phyloP scores from a whole-genome alignment of 1,140 invertebrate genomes.

The Akabosia matsudoensis region DNA sequence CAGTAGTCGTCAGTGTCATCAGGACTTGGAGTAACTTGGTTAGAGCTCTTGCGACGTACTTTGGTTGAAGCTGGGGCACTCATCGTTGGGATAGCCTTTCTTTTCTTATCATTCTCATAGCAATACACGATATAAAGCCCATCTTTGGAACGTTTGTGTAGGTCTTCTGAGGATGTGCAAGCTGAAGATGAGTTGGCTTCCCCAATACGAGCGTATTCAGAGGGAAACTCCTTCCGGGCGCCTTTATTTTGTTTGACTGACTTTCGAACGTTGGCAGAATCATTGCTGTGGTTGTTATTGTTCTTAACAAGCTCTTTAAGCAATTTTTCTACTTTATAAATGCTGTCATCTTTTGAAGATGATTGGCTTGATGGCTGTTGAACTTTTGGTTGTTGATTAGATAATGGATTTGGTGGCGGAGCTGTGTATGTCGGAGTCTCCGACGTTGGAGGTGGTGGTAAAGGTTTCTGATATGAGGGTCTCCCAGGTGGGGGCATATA shows the following conservation, averaged over 20 bases:
- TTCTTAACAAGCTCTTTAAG: not conserved
- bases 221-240: not conserved
- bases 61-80: conserved; percentile 37
- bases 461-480: not conserved
- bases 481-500: not conserved
- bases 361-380: not conserved
- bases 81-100: conserved; percentile 8
- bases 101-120: conserved; percentile 27
- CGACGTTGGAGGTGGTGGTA: conserved; percentile 1
- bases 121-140: conserved; percentile 45
- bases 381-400: not conserved
- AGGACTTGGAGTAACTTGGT: not conserved
- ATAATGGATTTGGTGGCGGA: not conserved
- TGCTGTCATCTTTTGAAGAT: not conserved
- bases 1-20: not conserved
- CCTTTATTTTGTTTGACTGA: not conserved
- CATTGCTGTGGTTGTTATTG: not conserved
- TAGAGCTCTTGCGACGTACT: not conserved
- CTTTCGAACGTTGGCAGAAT: not conserved
- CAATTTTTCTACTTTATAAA: not conserved
- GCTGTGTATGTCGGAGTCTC: not conserved
- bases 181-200: not conserved
- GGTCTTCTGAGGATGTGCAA: not conserved
- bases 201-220: conserved; percentile 15
- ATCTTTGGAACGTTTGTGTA: conserved; percentile 16